Conservation (phyloP, 1,140 invertebrate species). For the Calycopis cecrops region DNA sequence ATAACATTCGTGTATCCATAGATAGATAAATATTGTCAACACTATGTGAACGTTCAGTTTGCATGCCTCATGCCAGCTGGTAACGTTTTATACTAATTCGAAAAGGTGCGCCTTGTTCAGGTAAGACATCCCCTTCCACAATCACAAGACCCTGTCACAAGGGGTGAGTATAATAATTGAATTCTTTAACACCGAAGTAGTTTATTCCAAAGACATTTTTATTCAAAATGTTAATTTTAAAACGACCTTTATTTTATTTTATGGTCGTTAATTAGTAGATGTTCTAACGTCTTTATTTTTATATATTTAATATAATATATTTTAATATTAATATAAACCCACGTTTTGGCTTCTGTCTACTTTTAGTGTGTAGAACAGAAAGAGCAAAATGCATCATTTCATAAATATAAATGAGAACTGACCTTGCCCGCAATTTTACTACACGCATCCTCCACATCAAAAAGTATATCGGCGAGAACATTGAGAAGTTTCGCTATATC, state of each 20-base stretch:
- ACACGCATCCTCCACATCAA: conserved; percentile 62
- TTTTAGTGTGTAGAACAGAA: not conserved
- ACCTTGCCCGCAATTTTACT: conserved; percentile 57
- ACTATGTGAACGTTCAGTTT: not conserved
- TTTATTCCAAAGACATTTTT: too few species aligned
- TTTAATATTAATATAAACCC: too few species aligned
- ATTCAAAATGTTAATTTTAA: too few species aligned
- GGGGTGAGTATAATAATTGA: not conserved
- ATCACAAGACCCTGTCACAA: conserved; percentile 4
- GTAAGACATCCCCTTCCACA: conserved; percentile 3
- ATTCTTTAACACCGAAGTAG: too few species aligned
- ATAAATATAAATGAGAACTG: conserved; percentile 30
- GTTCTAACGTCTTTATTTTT: too few species aligned
- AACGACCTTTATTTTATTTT: too few species aligned
- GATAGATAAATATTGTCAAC: not conserved
- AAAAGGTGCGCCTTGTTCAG: not conserved
- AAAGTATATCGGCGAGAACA: conserved; percentile 63
- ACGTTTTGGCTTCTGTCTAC: too few species aligned
- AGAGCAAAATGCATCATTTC: conserved; percentile 10
- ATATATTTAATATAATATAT: too few species aligned
- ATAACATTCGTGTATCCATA: not conserved
- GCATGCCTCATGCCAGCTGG: conserved; percentile 15
- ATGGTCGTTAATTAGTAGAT: too few species aligned
- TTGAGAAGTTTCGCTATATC: conserved; percentile 61
- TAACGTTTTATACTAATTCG: not conserved